A percentile compares a stretch with the other conserved stretches of the same genome.
Evolutionary conservation across 2,888 invertebrate genomes (phyloP).

Genomic region (Saturnia pavonia): DNA sequence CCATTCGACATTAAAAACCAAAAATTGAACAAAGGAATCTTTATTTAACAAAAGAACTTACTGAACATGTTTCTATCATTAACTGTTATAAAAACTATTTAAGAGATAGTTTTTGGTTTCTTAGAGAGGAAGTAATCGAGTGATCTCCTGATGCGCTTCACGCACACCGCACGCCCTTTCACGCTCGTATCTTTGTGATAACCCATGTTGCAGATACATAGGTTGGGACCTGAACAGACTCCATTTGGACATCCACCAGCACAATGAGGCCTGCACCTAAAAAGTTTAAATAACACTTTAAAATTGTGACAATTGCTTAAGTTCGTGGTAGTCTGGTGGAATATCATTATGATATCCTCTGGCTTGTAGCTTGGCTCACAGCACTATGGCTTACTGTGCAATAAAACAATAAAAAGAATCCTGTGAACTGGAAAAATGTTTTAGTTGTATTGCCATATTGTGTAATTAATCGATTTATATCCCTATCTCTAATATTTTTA

Average conservation of each 20-base stretch:
- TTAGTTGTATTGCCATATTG: no score
- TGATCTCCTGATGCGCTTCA: slow-evolving; percentile 72
- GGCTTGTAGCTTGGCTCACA: no score
- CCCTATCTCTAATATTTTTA: no score
- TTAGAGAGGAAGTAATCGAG: slow-evolving; percentile 16
- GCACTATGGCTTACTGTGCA: no score
- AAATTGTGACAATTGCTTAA: neutral
- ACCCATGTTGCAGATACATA: slow-evolving; percentile 88
- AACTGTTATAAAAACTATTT: neutral
- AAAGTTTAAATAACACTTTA: slow-evolving; percentile 24
- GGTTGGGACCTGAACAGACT: slow-evolving; percentile 86
- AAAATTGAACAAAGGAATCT: neutral
- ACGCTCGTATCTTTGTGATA: slow-evolving; percentile 83
- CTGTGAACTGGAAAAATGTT: no score
- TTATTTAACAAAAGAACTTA: neutral
- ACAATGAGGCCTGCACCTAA: slow-evolving; percentile 83
- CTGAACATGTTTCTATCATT: neutral
- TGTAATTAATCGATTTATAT: no score
- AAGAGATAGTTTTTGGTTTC: slow-evolving; percentile 16
- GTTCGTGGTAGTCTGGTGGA: neutral
- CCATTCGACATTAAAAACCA: neutral
- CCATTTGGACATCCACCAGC: slow-evolving; percentile 88
- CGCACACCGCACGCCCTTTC: slow-evolving; percentile 84
- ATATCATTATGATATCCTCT: neutral
- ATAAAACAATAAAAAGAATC: no score